A percentile compares a stretch with the other conserved stretches of the same genome.
Conservation (phyloP, 2,888 invertebrate species). For the Antitype chi region DNA sequence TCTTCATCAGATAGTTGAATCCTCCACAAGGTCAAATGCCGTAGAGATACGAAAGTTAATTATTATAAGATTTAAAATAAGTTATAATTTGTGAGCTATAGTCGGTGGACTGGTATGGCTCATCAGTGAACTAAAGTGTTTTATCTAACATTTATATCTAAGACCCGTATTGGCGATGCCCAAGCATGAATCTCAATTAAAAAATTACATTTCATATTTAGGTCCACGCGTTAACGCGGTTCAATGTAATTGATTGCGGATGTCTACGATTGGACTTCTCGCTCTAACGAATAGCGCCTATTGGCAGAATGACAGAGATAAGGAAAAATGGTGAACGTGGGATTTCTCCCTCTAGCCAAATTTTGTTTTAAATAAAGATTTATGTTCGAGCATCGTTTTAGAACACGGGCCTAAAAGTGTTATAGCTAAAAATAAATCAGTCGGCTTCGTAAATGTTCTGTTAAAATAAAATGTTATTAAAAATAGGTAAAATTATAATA, state of each 20-base stretch:
- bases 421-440: not conserved
- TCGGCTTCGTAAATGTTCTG: constrained; percentile 31
- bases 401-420: constrained; percentile 7
- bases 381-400: not conserved
- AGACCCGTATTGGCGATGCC: not conserved
- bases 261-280: not conserved
- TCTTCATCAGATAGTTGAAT: not conserved
- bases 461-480: not conserved
- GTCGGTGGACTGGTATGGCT: constrained; percentile 81
- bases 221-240: too few species aligned
- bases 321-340: not conserved
- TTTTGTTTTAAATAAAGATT: not conserved
- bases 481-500: constrained; percentile 28
- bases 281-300: not conserved
- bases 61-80: constrained; percentile 51
- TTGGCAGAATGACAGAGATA: not conserved
- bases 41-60: not conserved
- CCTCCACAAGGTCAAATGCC: not conserved
- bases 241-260: not conserved
- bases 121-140: constrained; percentile 38
- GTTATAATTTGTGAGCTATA: constrained; percentile 71
- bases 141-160: constrained; percentile 38
- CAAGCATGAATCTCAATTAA: constrained; percentile 6
- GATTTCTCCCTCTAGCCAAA: not conserved
- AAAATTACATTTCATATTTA: not conserved